Percentiles rank a stretch among this genome's conserved stretches.
Evolutionary conservation across 1,140 invertebrate genomes (phyloP).

Genomic region (Ptiloglossa arizonensis): DNA sequence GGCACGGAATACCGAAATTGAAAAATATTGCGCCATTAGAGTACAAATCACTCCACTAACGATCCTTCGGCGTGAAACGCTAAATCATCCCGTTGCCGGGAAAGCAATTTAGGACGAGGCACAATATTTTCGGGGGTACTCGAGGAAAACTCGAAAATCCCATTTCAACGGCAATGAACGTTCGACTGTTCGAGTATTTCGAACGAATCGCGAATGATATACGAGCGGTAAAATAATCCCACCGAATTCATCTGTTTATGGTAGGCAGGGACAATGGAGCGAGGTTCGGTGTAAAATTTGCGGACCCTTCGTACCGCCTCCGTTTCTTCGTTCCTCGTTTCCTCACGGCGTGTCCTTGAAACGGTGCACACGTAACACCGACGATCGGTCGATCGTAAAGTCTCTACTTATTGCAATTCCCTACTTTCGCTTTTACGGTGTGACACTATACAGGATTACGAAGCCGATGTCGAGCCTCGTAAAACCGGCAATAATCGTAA

Average conservation of each 20-base stretch:
- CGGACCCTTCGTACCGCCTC: neutral
- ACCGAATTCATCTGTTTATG: constrained; percentile 39
- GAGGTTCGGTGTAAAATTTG: neutral
- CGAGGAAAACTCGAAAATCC: constrained; percentile 21
- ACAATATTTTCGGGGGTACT: constrained; percentile 19
- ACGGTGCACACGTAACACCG: constrained; percentile 34
- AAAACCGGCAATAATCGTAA: constrained; percentile 65
- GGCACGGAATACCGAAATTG: neutral
- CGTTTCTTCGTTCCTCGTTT: constrained; percentile 10
- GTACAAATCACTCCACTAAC: constrained; percentile 19
- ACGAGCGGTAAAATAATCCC: constrained; percentile 37
- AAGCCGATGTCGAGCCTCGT: constrained; percentile 39
- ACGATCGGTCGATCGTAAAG: constrained; percentile 68
- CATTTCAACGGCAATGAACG: constrained; percentile 26
- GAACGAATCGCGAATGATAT: constrained; percentile 29
- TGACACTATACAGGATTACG: constrained; percentile 63
- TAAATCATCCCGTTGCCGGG: constrained; percentile 25
- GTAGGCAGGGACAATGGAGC: neutral
- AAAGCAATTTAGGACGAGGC: constrained; percentile 18
- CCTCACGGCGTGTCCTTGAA: constrained; percentile 18
- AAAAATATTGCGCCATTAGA: constrained; percentile 14
- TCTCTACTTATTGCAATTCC: constrained; percentile 67
- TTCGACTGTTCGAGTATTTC: neutral
- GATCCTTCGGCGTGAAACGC: neutral
- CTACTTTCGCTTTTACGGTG: constrained; percentile 70